Evolutionary conservation across 1,140 invertebrate species (phyloP).

Genomic region (Sminthurinus signatus): DNA sequence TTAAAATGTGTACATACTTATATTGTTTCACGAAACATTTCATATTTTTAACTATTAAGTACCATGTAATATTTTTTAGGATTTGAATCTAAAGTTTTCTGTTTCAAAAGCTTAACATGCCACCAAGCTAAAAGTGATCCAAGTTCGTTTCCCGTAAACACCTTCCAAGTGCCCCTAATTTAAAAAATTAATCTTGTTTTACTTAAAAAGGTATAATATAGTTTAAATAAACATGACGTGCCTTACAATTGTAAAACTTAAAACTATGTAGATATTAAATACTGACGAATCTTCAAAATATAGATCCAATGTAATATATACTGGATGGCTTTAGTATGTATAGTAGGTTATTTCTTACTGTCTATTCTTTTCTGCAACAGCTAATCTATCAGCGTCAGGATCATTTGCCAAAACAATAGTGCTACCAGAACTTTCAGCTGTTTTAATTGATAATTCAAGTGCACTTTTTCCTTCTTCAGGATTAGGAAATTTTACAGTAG

Average conservation of each 20-base stretch:
- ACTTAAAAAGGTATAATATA: too few relatives aligned
- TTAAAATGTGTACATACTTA: too few relatives aligned
- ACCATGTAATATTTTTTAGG: slow-evolving; percentile 51
- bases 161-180: slow-evolving; percentile 71
- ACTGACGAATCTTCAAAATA: too few relatives aligned
- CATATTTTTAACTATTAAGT: too few relatives aligned
- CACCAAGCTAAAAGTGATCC: slow-evolving; percentile 95
- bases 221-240: too few relatives aligned
- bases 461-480: slow-evolving; percentile 93
- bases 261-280: slow-evolving; percentile 6
- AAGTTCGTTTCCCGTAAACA: slow-evolving; percentile 94
- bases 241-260: slow-evolving; percentile 13
- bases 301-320: too few relatives aligned
- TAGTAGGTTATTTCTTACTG: too few relatives aligned
- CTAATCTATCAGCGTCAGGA: slow-evolving; percentile 95
- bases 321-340: too few relatives aligned
- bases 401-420: slow-evolving; percentile 91
- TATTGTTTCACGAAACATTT: too few relatives aligned
- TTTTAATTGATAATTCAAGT: slow-evolving; percentile 73
- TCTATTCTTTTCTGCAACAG: slow-evolving; percentile 71
- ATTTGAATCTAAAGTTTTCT: slow-evolving; percentile 40
- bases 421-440: slow-evolving; percentile 65
- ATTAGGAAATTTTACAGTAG: slow-evolving; percentile 95
- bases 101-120: slow-evolving; percentile 49
- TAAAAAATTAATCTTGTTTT: too few relatives aligned